A percentile compares a stretch with the other conserved stretches of the same genome.
Conservation (phyloP, 2,797 vertebrate genomes). For the Acanthornis magna region DNA sequence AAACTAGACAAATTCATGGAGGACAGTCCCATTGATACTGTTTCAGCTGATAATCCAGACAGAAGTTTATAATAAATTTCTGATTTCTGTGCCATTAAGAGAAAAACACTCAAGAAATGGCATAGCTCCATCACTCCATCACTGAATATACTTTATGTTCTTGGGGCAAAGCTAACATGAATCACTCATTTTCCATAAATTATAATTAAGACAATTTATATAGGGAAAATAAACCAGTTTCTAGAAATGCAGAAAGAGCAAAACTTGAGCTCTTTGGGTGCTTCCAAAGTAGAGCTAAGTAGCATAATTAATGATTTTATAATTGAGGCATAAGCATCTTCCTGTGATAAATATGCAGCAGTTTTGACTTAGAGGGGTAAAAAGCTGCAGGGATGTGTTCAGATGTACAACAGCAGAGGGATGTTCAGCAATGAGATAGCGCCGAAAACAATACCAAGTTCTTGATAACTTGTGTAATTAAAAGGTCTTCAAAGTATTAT, state of each 20-base stretch:
- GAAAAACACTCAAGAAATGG: background rate
- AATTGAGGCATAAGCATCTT: background rate
- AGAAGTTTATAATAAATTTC: background rate
- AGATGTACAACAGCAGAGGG: background rate
- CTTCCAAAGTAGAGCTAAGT: background rate
- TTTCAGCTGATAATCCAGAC: background rate
- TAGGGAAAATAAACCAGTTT: background rate
- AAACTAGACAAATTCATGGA: background rate
- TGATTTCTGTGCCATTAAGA: background rate
- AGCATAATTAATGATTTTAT: background rate
- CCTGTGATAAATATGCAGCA: background rate
- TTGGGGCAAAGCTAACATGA: background rate
- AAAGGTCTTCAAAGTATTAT: background rate
- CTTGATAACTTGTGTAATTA: background rate
- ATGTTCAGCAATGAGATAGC: background rate
- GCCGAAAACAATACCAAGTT: background rate
- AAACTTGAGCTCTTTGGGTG: background rate
- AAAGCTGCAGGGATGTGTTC: background rate
- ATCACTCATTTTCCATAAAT: background rate
- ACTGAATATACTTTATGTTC: accelerated
- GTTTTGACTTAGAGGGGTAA: background rate
- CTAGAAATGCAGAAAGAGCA: background rate
- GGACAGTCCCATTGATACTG: background rate
- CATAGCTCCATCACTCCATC: background rate
- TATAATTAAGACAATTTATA: background rate